Evolutionary conservation across 2,113 vertebrate species (phyloP), one percentile per base, ranked within the genome.

Genomic region (Phylloscopus trochilus): DNA sequence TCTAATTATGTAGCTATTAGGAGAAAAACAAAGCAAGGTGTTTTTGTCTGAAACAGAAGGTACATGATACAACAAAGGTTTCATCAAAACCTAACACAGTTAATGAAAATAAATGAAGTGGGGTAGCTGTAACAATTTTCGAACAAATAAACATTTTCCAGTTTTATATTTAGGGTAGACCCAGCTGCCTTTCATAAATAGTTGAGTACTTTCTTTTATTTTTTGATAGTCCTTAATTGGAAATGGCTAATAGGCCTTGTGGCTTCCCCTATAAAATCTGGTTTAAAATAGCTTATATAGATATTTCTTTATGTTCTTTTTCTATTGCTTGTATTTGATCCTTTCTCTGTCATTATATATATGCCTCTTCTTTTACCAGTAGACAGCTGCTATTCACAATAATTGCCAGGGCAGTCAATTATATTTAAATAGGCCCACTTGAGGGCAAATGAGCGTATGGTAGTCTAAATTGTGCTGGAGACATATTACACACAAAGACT

Each of bases 351-450:
- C 96, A 97, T 98, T 98, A 95, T 97, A 98, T 98, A 98, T 97
- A 97, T 97, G 96, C 97, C 49, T 85, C 97, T 84, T 83, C 72
- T 88, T 95, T 93, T 83, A 97, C 95, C 90, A 96, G 92, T 96
- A 98, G 97, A 98, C 98, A 98, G 98, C 98, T 98, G 98, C 98
- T 98, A 96, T 98, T 98, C 97, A 98, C 97, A 97, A 94, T 98
- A 98, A 98, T 98, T 98, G 97, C 97, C 80, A 83, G 97, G 97
- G 96, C 97, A 98, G 97, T 98, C 98, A 98, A 98, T 98, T 98
- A 98, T 98, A 97, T 98, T 98, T 98, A 98, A 98, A 98, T 98
- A 97, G 97, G 96, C 94, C 97, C 98, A 98, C 98, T 98, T 98
- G 98, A 98, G 97, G 97, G 98, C 98, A 98, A 98, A 98, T 98